phyloP scores from a whole-genome alignment of 2,113 vertebrate species.

The Sebastes fasciatus region DNA sequence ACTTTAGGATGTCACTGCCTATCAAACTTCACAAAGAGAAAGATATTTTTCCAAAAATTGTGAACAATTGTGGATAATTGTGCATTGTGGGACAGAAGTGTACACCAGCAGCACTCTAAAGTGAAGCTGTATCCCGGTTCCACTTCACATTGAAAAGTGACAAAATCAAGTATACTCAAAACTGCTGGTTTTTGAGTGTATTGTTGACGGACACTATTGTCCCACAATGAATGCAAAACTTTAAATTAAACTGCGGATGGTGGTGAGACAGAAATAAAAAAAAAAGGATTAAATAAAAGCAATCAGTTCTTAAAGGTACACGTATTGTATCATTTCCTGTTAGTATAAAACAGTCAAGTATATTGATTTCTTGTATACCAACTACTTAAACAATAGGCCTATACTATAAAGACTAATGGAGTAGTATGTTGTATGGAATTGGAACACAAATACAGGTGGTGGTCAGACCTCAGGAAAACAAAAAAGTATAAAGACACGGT shows the following conservation, averaged over 20 bases:
- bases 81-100: constrained; percentile 24
- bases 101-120: constrained; percentile 2
- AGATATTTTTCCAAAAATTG: neutral
- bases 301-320: neutral
- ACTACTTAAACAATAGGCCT: neutral
- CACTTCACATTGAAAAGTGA: constrained; percentile 23
- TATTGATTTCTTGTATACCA: neutral
- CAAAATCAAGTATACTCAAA: constrained; percentile 19
- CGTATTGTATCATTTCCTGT: neutral
- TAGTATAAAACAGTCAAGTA: neutral
- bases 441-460: neutral
- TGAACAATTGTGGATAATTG: neutral
- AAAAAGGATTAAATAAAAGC: neutral
- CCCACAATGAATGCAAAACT: constrained; percentile 4
- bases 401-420: neutral
- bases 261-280: neutral
- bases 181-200: constrained; percentile 23
- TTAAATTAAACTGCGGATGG: neutral
- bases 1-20: neutral
- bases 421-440: neutral
- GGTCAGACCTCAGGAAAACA: neutral
- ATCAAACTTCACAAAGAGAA: constrained; percentile 13
- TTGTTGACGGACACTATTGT: constrained; percentile 23
- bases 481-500: no score
- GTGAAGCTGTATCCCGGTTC: constrained; percentile 10